A percentile compares a stretch with the other conserved stretches of the same genome.
phyloP scores from a whole-genome alignment of 2,888 invertebrate species.

The Therioaphis trifolii region DNA sequence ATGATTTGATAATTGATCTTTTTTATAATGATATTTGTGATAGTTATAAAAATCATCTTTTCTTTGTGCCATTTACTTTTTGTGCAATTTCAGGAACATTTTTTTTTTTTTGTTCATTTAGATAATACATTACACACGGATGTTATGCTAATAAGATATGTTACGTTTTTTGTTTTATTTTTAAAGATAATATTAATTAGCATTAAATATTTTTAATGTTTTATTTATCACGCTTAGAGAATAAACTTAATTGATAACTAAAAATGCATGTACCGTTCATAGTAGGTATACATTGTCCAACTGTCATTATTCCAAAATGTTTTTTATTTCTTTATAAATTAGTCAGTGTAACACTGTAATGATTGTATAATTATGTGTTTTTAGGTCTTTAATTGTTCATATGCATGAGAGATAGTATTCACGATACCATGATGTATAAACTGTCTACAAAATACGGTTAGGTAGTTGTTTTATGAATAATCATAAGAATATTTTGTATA shows the following conservation, averaged over 20 bases:
- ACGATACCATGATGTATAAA: neutral
- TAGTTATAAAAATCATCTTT: neutral
- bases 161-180: neutral
- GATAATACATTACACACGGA: neutral
- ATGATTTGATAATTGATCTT: no score
- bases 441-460: neutral
- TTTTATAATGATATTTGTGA: neutral
- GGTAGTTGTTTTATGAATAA: neutral
- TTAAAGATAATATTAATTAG: slow-evolving; percentile 14
- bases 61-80: neutral
- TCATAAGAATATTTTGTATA: neutral
- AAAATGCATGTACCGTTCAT: slow-evolving; percentile 3
- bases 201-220: slow-evolving; percentile 12
- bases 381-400: neutral
- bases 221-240: neutral
- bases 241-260: slow-evolving; percentile 8
- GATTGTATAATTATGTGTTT: neutral
- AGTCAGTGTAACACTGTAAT: neutral
- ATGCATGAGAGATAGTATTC: neutral
- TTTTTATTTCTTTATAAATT: neutral
- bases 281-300: neutral
- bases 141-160: neutral
- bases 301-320: neutral
- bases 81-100: neutral
- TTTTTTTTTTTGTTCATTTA: neutral